Conservation (phyloP, 2,797 vertebrate genomes). For the Aratinga solstitialis region DNA sequence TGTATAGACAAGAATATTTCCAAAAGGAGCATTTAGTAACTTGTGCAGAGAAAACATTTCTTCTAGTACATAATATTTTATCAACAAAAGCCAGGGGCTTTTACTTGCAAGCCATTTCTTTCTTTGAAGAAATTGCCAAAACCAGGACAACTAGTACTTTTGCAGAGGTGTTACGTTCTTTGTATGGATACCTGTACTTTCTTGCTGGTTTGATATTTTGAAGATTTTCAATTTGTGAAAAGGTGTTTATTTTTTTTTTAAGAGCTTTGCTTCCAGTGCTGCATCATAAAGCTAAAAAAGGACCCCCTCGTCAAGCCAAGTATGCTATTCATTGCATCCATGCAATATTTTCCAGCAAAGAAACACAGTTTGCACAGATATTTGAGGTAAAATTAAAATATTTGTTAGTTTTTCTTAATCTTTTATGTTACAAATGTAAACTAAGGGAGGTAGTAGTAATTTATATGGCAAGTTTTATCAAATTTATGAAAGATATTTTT, state of each 20-base stretch:
- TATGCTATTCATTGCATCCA: conserved; percentile 98
- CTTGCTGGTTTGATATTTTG: not conserved
- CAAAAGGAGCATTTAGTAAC: not conserved
- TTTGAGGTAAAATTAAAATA: conserved; percentile 87
- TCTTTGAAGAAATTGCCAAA: not conserved
- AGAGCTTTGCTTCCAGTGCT: conserved; percentile 95
- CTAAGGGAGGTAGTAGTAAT: not conserved
- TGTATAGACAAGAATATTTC: not conserved
- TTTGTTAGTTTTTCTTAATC: not conserved
- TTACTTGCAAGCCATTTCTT: not conserved
- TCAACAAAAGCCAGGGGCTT: rapidly evolving
- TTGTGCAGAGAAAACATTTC: not conserved
- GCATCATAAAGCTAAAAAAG: conserved; percentile 97
- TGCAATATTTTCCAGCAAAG: conserved; percentile 96
- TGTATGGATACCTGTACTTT: not conserved
- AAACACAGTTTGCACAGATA: conserved; percentile 98
- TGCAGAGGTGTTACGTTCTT: not conserved
- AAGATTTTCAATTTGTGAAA: not conserved
- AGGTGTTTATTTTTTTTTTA: not conserved
- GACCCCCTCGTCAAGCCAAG: conserved; percentile 94
- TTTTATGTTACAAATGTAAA: not conserved
- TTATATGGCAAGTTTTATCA: not conserved
- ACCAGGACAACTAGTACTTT: not conserved
- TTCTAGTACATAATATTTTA: not conserved
- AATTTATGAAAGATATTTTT: not conserved